Evolutionary conservation across 2,113 vertebrate species (phyloP), one percentile per base, ranked within the genome.

Genomic region (Corydoras maculifer): DNA sequence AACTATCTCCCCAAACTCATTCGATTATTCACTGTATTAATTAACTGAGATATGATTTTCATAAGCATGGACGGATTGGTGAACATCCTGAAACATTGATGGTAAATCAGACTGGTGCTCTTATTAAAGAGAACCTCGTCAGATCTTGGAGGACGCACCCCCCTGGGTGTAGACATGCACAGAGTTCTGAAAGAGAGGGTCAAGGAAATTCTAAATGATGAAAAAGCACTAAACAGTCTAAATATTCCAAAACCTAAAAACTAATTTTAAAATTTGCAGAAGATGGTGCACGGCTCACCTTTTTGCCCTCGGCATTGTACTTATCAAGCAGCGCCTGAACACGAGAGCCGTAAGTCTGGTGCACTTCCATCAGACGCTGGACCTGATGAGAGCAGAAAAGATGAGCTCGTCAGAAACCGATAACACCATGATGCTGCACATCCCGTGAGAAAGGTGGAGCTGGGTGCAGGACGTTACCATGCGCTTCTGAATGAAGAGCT

Each of bases 401-500:
- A 18, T 12, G 14, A 18, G n/a, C 9, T 18, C 9, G 0, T 9
- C 30, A 60, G 10, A 2, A 29, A 15, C 14, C 50, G n/a, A 59
- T 43, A 1, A 15, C 48, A 18, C 43, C 8, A 14, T 15, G 31
- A 53, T 2, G 1, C 3, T 13, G 8, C 62, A 7, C 0, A 6
- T 5, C 35, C 18, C 35, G 7, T 43, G 35, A 43, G 4, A 43
- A 43, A 43, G 4, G 18, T 25, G 18, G 18, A 5, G 35, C 35
- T 43, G 35, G 35, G 7, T 43, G 35, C 35, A 51, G 8, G 64
- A 86, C 91, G 89, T 55, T 84, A 97, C 96, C 79, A 87, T 89
- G 83, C 94, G 91, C 75, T 91, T 92, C 79, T 99, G 97, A 83
- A 99, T 96, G 84, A 99, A 98, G 8, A 89, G 82, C 3, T 98